Evolutionary conservation across 2,888 invertebrate genomes (phyloP).

Genomic region (Eristalinus sepulchralis): DNA sequence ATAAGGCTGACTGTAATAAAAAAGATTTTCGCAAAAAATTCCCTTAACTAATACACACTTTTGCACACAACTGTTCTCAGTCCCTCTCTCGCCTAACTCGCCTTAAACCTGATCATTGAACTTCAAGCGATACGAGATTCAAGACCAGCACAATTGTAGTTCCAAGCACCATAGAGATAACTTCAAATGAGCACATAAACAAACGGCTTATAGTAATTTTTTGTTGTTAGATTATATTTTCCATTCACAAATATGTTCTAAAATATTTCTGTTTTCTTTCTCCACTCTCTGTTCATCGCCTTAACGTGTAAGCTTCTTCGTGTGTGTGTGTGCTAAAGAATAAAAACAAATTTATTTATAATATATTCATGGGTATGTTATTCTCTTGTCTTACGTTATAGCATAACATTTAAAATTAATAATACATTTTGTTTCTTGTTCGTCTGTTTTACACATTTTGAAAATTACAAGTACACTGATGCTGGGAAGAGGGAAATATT

Average conservation of each 20-base stretch:
- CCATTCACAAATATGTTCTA: conserved; percentile 38
- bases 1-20: too few species aligned
- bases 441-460: conserved; percentile 27
- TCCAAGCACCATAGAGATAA: not conserved
- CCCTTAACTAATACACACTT: not conserved
- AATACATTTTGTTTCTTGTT: conserved; percentile 55
- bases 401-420: conserved; percentile 65
- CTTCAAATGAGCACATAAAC: not conserved
- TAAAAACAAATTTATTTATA: conserved; percentile 29
- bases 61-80: not conserved
- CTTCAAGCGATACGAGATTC: not conserved
- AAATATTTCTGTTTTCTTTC: not conserved
- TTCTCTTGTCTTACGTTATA: conserved; percentile 15
- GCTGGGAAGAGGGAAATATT: conserved; percentile 56
- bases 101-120: not conserved
- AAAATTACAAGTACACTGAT: conserved; percentile 45
- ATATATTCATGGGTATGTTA: not conserved
- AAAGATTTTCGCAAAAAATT: too few species aligned
- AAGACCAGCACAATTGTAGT: not conserved
- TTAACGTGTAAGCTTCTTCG: conserved; percentile 23
- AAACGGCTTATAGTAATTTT: not conserved
- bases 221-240: conserved; percentile 38
- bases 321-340: not conserved
- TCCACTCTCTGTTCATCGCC: not conserved
- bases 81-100: not conserved